Base-by-base conservation (phyloP, 2,888 invertebrate species). In the Scaptomyza reducta region DNA sequence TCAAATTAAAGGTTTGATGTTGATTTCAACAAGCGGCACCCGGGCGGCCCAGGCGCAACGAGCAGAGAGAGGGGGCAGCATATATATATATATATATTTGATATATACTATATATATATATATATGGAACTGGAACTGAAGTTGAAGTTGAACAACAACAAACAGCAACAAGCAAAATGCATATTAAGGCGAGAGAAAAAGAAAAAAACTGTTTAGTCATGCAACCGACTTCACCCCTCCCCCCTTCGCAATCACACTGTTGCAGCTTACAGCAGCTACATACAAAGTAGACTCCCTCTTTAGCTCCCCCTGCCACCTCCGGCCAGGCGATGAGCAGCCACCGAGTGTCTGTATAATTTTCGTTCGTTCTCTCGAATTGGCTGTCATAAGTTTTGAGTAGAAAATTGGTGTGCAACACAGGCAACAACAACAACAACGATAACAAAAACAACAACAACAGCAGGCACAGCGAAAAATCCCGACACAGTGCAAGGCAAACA, bases 361-460 rank as follows among this genome's bases (percentile, higher is more conserved):
- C 75, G 87, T 83, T 83, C 82, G 66, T 84, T 88, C 86, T 88
- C 85, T 87, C 89, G 87, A 84, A 84, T 84, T 88, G 88, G 84
- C 89, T 87, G 88, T 88, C 88, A 84, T 84, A 88, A 87, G 86
- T 87, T 84, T 87, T 87, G 88, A 88, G 88, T 88, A 84, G 88
- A 88, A 88, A 88, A 88, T 84, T 88, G 88, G 88, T 84, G 87
- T 78, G 81, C 88, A 88, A 79, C 79, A 86, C 84, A 60, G 53
- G 62, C 85, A 81, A 71, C 65, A 70, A 68, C 66, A 69, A 45
- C 75, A 68, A 35, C 46, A 73, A 42, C 47, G 33, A 45, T 27
- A 40, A 41, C 50, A 60, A 16, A 45, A 56, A 27, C 45, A 42
- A 31, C 54, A 62, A 58, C 49, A 47, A 18, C 55, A 56, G 41